These are phyloP conservation scores for Dromaius novaehollandiae DNA, from an alignment of 2,113 vertebrate species.

Conservation along the genomic window DNA sequence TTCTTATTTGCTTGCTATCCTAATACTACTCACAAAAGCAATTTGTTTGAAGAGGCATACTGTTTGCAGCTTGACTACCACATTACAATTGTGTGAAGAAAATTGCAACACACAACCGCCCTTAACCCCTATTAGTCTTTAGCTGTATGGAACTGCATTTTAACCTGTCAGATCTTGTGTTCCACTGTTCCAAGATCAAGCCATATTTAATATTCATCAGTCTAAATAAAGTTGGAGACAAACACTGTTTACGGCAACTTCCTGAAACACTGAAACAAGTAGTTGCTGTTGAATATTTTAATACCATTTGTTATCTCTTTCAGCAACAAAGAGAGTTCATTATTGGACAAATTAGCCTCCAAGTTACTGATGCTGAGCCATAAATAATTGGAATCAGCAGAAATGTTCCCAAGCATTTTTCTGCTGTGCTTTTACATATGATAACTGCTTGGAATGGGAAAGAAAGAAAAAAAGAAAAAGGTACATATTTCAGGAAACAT, in stretches of 20 bases:
- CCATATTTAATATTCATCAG: conserved; percentile 57
- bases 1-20: neutral
- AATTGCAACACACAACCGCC: conserved; percentile 42
- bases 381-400: conserved; percentile 61
- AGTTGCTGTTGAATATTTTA: conserved; percentile 50
- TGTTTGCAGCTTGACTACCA: conserved; percentile 39
- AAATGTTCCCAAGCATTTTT: conserved; percentile 42
- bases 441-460: conserved; percentile 19
- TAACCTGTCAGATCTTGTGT: conserved; percentile 63
- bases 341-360: conserved; percentile 73
- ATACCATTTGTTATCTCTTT: conserved; percentile 51
- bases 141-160: conserved; percentile 39
- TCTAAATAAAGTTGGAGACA: conserved; percentile 13
- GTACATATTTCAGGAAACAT: neutral
- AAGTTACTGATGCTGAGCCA: conserved; percentile 55
- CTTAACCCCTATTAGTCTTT: conserved; percentile 60
- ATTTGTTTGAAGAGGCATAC: conserved; percentile 36
- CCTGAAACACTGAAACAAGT: conserved; percentile 50
- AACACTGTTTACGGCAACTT: neutral
- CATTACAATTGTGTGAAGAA: conserved; percentile 32
- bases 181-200: conserved; percentile 48
- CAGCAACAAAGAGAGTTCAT: conserved; percentile 65
- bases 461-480: neutral
- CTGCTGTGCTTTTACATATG: conserved; percentile 35
- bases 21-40: neutral